Evolutionary conservation across 1,140 invertebrate genomes (phyloP).

Genomic region (Drosophila subobscura): DNA sequence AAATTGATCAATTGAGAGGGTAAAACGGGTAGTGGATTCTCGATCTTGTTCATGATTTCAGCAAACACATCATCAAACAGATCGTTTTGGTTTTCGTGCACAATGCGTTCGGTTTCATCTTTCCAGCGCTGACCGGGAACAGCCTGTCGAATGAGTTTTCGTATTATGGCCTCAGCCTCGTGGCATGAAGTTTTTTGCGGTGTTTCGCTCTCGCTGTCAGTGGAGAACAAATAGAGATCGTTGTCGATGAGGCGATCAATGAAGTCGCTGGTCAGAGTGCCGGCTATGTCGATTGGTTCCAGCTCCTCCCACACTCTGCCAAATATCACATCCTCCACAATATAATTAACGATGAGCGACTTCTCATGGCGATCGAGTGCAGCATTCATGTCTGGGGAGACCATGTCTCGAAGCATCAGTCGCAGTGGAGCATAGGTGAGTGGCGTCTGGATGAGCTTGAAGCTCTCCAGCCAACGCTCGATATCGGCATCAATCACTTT

Average conservation of each 20-base stretch:
- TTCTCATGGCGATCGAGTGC: constrained; percentile 42
- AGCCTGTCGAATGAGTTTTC: constrained; percentile 63
- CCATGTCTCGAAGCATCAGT: constrained; percentile 36
- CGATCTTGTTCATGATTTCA: constrained; percentile 7
- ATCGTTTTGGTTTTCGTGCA: constrained; percentile 42
- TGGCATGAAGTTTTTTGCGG: constrained; percentile 1
- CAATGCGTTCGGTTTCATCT: constrained; percentile 53
- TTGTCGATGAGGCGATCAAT: constrained; percentile 72
- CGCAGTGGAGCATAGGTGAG: constrained; percentile 83
- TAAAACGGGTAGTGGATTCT: neutral
- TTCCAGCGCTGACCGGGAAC: constrained; percentile 74
- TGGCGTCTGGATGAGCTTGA: constrained; percentile 59
- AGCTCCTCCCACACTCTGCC: constrained; percentile 35
- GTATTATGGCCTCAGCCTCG: constrained; percentile 58
- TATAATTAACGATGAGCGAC: constrained; percentile 38
- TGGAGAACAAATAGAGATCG: constrained; percentile 63
- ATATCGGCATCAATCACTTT: constrained; percentile 85
- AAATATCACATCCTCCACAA: constrained; percentile 69
- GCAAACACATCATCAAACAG: constrained; percentile 56
- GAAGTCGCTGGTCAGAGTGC: constrained; percentile 42
- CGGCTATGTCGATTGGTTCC: constrained; percentile 59
- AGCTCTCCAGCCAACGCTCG: constrained; percentile 83
- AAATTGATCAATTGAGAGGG: constrained; percentile 18
- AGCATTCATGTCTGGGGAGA: constrained; percentile 45
- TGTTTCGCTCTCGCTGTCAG: constrained; percentile 60